These are phyloP conservation scores for Caenorhabditis angaria DNA, from an alignment of 2,888 invertebrate genomes.

Conservation along the genomic window DNA sequence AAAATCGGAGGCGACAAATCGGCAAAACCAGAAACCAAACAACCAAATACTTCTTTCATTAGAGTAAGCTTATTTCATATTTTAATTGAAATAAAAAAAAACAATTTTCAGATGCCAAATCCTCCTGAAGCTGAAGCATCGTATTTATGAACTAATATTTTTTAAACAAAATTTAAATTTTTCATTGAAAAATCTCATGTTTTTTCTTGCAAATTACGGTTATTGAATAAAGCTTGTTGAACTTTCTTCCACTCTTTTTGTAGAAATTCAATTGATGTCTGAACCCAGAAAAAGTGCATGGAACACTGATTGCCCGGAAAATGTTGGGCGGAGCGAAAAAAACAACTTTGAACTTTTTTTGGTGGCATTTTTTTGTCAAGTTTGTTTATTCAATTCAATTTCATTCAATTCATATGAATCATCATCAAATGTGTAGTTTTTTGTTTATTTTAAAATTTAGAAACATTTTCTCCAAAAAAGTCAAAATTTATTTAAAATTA, in stretches of 20 bases:
- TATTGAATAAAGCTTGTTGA: conserved; percentile 3
- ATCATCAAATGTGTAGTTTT: neutral
- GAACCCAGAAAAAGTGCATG: neutral
- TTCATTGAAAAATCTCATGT: too few species aligned
- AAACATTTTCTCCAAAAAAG: too few species aligned
- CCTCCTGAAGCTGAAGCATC: conserved; percentile 23
- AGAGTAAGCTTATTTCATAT: conserved; percentile 12
- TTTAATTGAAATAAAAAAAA: neutral
- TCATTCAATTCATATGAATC: neutral
- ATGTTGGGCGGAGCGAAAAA: neutral
- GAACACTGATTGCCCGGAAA: neutral
- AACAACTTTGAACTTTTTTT: neutral
- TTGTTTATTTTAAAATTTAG: neutral
- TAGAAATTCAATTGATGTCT: too few species aligned
- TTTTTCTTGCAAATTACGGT: neutral
- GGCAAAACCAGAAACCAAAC: conserved; percentile 29
- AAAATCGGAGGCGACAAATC: conserved; percentile 27
- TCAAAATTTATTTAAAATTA: too few species aligned
- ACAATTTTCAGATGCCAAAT: conserved; percentile 38
- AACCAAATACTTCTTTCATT: conserved; percentile 26
- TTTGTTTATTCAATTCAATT: neutral
- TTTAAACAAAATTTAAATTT: neutral
- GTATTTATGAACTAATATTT: conserved; percentile 21
- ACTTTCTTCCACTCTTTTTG: neutral
- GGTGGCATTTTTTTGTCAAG: neutral